These are phyloP conservation scores for Pelecanus crispus DNA, from an alignment of 2,113 vertebrate species.

Conservation along the genomic window DNA sequence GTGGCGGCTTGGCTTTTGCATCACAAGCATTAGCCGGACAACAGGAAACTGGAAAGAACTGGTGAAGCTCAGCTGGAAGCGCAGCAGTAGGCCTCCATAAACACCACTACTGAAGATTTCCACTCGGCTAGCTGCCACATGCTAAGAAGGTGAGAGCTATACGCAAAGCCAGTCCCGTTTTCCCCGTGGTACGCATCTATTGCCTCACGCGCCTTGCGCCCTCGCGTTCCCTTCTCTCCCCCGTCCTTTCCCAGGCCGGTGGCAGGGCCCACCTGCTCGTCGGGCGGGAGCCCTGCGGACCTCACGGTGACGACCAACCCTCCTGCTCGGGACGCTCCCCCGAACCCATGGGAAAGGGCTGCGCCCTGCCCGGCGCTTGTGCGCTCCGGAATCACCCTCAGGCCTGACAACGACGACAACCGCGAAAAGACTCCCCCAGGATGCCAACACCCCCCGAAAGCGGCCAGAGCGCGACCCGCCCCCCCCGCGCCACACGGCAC, in stretches of 20 bases:
- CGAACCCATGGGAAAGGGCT: neutral
- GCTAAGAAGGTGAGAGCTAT: neutral
- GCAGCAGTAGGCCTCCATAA: neutral
- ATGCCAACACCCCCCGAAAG: neutral
- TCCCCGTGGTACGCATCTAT: accelerated
- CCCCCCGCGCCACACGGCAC: neutral
- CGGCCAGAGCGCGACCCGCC: neutral
- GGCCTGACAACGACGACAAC: too few relatives aligned
- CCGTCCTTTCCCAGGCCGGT: accelerated
- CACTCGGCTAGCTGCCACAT: neutral
- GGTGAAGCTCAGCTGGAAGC: neutral
- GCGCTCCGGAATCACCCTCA: neutral
- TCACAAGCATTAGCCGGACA: neutral
- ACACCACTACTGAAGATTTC: neutral
- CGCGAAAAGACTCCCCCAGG: too few relatives aligned
- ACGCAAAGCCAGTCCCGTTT: accelerated
- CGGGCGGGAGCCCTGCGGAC: neutral
- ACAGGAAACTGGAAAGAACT: neutral
- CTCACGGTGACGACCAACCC: neutral
- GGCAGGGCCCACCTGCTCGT: neutral
- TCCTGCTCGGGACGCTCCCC: neutral
- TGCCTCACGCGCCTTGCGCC: neutral
- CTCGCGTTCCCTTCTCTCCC: accelerated
- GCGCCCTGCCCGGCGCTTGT: neutral
- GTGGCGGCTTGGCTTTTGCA: neutral